Percentiles rank a stretch among this genome's conserved stretches.
phyloP scores from a whole-genome alignment of 2,113 vertebrate genomes.

The Xyrauchen texanus region DNA sequence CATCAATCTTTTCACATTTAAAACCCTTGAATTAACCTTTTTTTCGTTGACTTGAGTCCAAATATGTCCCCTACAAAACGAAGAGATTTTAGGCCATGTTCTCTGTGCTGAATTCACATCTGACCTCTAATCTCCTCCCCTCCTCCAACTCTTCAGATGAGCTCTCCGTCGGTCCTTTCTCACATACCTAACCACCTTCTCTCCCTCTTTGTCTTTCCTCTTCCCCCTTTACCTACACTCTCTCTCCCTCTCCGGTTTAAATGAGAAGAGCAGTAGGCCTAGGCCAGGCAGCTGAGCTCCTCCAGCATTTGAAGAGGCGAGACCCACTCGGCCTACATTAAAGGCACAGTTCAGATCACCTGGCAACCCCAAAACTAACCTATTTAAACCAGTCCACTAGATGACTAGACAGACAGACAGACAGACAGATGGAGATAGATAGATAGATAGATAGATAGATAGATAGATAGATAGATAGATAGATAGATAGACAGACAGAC shows the following conservation, averaged over 20 bases:
- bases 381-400: background rate
- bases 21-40: background rate
- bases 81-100: slow-evolving; percentile 2
- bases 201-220: background rate
- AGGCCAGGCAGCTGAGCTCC: slow-evolving; percentile 53
- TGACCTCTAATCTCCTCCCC: slow-evolving; percentile 36
- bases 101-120: slow-evolving; percentile 26
- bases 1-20: no score
- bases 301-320: no score
- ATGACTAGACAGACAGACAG: no score
- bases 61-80: background rate
- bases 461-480: no score
- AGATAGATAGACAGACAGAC: no score
- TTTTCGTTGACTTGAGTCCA: background rate
- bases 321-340: slow-evolving; percentile 36
- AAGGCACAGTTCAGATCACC: slow-evolving; percentile 48
- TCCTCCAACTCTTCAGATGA: background rate
- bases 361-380: slow-evolving; percentile 36
- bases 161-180: background rate
- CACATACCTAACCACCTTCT: background rate
- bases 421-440: no score
- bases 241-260: slow-evolving; percentile 13
- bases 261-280: slow-evolving; percentile 49
- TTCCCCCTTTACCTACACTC: background rate
- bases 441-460: no score